phyloP scores from a whole-genome alignment of 1,140 invertebrate species.

The Heliconius congener region DNA sequence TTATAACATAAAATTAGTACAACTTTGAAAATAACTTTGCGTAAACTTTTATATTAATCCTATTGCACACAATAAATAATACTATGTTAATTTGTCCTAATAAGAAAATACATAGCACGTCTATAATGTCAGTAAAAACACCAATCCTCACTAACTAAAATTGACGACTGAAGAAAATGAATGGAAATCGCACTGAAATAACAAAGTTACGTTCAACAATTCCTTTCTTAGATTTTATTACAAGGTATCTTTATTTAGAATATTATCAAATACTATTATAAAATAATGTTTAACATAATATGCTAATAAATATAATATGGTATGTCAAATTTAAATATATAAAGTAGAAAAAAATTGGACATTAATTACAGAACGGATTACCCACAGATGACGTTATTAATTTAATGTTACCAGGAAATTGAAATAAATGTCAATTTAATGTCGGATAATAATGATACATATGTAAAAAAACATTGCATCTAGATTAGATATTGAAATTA shows the following conservation, averaged over 20 bases:
- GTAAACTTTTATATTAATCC: not conserved
- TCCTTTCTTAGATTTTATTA: not conserved
- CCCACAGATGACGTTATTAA: not conserved
- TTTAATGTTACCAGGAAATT: no score
- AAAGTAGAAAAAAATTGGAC: not conserved
- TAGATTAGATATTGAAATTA: no score
- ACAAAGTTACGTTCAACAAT: constrained; percentile 1
- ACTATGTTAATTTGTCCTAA: constrained; percentile 2
- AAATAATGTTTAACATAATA: not conserved
- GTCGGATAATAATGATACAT: no score
- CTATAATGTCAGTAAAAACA: not conserved
- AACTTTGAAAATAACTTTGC: not conserved
- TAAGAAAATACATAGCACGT: constrained; percentile 18
- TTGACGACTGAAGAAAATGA: constrained; percentile 29
- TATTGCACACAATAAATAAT: not conserved
- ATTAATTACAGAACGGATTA: not conserved
- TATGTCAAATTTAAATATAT: not conserved
- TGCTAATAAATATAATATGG: not conserved
- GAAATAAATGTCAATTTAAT: no score
- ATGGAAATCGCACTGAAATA: constrained; percentile 8
- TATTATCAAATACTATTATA: not conserved
- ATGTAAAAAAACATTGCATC: no score
- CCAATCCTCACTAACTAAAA: not conserved
- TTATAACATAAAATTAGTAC: constrained; percentile 17
- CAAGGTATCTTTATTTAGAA: no score